Base-by-base conservation (phyloP, 2,888 invertebrate species). In the Drosophila nigricruria region DNA sequence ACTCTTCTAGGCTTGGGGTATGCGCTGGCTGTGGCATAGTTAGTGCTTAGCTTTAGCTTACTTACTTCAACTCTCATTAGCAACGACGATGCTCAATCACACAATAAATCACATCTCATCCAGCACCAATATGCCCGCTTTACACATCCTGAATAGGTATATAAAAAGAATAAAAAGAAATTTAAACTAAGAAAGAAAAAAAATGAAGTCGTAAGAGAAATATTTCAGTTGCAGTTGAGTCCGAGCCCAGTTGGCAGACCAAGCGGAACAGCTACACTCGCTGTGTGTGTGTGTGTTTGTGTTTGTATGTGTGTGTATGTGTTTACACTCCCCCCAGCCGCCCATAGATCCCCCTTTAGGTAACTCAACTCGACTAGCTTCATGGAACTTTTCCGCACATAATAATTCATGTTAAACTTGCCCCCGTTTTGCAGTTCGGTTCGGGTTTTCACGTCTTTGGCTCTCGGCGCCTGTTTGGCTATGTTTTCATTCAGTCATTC, bases 371-470 rank as follows among this genome's bases (percentile, higher is more conserved):
- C 34, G 45, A 14, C 61, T 36, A 62, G 68, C 79, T 67, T 67
- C 76, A 82, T 89, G 79, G 64, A 86, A 86, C 76, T 88, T 89
- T 89, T 78, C 74, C 74, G 79, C 90, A 86, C 86, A 78, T 89
- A 85, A 86, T 86, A 86, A 88, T 86, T 86, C 86, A 86, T 86
- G 83, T 88, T 86, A 89, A 89, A 86, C 88, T 83, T 86, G 59
- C 63, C 77, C 69, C 60, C 64, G 49, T 70, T 66, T 72, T 32
- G 61, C 36, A 42, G 53, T n/a, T 20, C 20, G n/a, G n/a, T 50
- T 52, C 16, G 20, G 20, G 49, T 12, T 49, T 23, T 52, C 50
- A 34, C 43, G 52, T 25, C 30, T 53, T 27, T 53, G 9, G 20
- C 34, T 47, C 45, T 38, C 42, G 56, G 40, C 65, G 56, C 60